A percentile compares a stretch with the other conserved stretches of the same genome.
Conservation (phyloP, 1,140 invertebrate species). For the Popillia japonica region DNA sequence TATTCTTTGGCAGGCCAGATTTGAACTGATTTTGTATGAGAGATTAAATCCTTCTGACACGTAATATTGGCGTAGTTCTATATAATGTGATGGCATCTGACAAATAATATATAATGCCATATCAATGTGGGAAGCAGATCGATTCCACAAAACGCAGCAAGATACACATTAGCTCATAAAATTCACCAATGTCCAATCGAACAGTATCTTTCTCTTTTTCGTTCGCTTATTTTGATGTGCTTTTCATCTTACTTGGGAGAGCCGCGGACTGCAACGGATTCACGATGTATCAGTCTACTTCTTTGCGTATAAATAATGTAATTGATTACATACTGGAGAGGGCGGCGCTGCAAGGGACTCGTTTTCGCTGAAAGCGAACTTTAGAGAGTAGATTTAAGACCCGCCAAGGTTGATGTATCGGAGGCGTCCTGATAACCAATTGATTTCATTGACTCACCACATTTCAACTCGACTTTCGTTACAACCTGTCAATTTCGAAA, state of each 20-base stretch:
- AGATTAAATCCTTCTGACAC: too few species aligned
- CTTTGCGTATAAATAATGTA: conserved; percentile 41
- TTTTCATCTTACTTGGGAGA: neutral
- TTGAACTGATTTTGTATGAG: too few species aligned
- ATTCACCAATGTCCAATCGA: conserved; percentile 3
- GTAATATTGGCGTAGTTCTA: too few species aligned
- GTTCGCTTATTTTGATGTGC: neutral
- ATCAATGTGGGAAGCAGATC: too few species aligned
- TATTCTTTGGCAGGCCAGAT: too few species aligned
- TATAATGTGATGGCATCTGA: too few species aligned
- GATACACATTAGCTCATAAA: neutral
- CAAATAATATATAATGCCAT: too few species aligned
- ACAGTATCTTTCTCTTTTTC: neutral
- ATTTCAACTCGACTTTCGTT: conserved; percentile 49
- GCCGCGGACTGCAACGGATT: conserved; percentile 27
- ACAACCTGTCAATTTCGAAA: conserved; percentile 50
- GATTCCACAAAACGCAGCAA: neutral
- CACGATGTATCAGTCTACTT: conserved; percentile 36
- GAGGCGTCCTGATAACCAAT: conserved; percentile 52
- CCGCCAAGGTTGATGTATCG: conserved; percentile 47
- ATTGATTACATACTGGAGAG: conserved; percentile 41
- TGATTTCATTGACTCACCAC: conserved; percentile 53
- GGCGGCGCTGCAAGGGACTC: neutral
- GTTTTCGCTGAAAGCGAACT: conserved; percentile 40
- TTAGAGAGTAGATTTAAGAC: conserved; percentile 41